Conservation (phyloP, 1,140 invertebrate genomes). For the Drosophila persimilis region DNA sequence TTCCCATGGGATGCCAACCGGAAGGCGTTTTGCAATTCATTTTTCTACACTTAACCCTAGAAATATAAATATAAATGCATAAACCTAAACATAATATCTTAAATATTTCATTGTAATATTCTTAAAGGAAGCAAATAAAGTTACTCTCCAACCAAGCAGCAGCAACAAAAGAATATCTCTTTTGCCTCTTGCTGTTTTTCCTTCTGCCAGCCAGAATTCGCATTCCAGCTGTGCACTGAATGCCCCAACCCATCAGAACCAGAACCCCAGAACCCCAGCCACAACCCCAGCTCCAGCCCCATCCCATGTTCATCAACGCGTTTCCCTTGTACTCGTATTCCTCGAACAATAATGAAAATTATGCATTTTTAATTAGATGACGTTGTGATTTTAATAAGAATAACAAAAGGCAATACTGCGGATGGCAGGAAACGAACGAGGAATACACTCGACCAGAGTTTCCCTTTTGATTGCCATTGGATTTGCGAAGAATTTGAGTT, state of each 20-base stretch:
- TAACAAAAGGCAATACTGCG: conserved; percentile 15
- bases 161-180: conserved; percentile 44
- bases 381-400: conserved; percentile 51
- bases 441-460: conserved; percentile 21
- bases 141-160: conserved; percentile 62
- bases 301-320: conserved; percentile 26
- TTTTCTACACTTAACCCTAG: conserved; percentile 57
- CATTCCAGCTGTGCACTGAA: conserved; percentile 39
- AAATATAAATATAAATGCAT: conserved; percentile 9
- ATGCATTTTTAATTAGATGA: conserved; percentile 79
- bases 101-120: conserved; percentile 79
- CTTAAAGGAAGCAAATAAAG: conserved; percentile 74
- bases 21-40: conserved; percentile 51
- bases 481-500: too few species aligned
- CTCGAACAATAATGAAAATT: conserved; percentile 66
- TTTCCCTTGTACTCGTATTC: conserved; percentile 52
- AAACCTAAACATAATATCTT: conserved; percentile 61
- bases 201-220: conserved; percentile 7
- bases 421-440: conserved; percentile 11
- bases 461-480: too few species aligned
- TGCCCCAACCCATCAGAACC: background rate
- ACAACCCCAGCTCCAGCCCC: conserved; percentile 5
- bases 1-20: conserved; percentile 10
- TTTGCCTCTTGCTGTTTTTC: background rate
- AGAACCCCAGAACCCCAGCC: background rate